Evolutionary conservation across 2,888 invertebrate species (phyloP), one percentile per base, ranked within the genome.

Genomic region (Lutraria lutraria): DNA sequence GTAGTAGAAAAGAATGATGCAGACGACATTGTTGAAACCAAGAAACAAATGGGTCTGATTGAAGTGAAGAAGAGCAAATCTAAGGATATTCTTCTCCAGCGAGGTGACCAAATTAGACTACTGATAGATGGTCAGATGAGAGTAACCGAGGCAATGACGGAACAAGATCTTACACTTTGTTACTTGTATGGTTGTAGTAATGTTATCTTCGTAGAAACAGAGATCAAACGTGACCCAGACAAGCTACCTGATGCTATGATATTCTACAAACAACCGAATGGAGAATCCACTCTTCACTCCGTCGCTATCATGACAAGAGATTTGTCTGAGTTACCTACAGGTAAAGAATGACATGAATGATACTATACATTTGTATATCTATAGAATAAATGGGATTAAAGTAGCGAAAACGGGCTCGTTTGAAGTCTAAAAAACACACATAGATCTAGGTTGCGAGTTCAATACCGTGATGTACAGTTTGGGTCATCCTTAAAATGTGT

Each of bases 11-110:
- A 92, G 76, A 68, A 60, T n/a, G 83, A 88, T 25, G 88, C 90
- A 3, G 91, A 92, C 29, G 86, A 87, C n/a, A 87, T 88, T 19
- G 87, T 92, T 0, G 91, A 93, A 53, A 84, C 83, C n/a, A 93
- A 90, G 87, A 84, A 83, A 34, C 85, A 90, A 68, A 19, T 85
- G 25, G 92, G 93, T 34, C 80, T 93, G 19, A 86, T 93, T 13
- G 94, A 94, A 83, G 88, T 94, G 8, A 92, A 92, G 88, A 90
- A 92, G 29, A 92, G 94, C 34, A 76, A 93, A 80, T 94, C 94
- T 19, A 93, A 92, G 79, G 94, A 94, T 52, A 63, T 93, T 19
- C 63, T 93, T 0, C 25, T 94, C 10, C 81, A 90, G 68, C 85
- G 92, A 81, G 92, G 92, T 0, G 92, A 94, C n/a, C 88, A 89